Conservation (phyloP, 2,888 invertebrate genomes). For the Nomada flava region DNA sequence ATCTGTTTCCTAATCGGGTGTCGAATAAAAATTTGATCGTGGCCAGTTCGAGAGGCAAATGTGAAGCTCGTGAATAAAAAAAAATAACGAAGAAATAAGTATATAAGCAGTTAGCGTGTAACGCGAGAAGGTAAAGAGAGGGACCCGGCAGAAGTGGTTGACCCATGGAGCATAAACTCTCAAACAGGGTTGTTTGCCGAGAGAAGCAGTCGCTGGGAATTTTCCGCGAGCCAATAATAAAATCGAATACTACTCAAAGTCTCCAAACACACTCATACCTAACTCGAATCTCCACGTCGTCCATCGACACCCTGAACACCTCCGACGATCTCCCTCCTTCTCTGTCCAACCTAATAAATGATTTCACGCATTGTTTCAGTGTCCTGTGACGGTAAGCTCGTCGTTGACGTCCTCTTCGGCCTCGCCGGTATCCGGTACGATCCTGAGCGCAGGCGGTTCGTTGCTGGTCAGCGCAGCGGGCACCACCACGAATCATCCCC, state of each 20-base stretch:
- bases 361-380: constrained; percentile 74
- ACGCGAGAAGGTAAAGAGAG: constrained; percentile 43
- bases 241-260: too few species aligned
- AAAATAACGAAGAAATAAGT: constrained; percentile 4
- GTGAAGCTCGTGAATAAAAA: constrained; percentile 15
- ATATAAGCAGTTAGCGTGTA: constrained; percentile 26
- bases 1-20: too few species aligned
- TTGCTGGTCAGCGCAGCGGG: constrained; percentile 77
- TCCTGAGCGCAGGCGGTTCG: constrained; percentile 75
- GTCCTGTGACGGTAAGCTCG: constrained; percentile 83
- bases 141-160: constrained; percentile 9
- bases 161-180: constrained; percentile 27
- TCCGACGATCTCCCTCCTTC: background rate
- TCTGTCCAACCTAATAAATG: background rate
- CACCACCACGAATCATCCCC: constrained; percentile 76
- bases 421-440: constrained; percentile 77
- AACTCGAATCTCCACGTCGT: too few species aligned
- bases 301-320: background rate
- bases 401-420: constrained; percentile 81
- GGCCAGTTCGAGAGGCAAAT: background rate
- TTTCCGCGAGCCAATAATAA: background rate
- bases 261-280: too few species aligned
- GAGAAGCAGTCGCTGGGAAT: constrained; percentile 11
- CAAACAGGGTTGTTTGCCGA: constrained; percentile 38
- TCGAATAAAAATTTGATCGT: too few species aligned